Conservation (phyloP, 35 echinoderm and acorn worm genomes). For the Holothuria glaberrima region DNA sequence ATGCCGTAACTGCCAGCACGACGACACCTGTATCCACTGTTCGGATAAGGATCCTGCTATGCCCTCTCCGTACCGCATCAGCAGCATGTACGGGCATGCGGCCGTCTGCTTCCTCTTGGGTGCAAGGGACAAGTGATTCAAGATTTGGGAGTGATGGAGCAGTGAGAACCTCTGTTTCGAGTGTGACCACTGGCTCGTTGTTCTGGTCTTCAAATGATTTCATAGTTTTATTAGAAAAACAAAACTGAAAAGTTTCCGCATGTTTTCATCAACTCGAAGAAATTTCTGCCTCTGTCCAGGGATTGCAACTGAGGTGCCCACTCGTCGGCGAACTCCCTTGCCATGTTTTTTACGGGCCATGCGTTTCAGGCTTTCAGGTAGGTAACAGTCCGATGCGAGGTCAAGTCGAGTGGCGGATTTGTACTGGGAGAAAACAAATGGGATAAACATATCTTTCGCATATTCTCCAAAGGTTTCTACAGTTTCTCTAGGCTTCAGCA, state of each 20-base stretch:
- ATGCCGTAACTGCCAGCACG: slow-evolving; percentile 62
- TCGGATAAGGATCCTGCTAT: slow-evolving; percentile 47
- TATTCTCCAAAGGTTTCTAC: slow-evolving; percentile 66
- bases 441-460: slow-evolving; percentile 55
- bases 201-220: slow-evolving; percentile 47
- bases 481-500: slow-evolving; percentile 31
- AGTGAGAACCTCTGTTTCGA: slow-evolving; percentile 30
- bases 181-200: slow-evolving; percentile 33
- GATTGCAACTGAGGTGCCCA: slow-evolving; percentile 34
- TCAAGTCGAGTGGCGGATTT: slow-evolving; percentile 13
- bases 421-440: slow-evolving; percentile 14
- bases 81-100: slow-evolving; percentile 58
- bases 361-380: slow-evolving; percentile 52
- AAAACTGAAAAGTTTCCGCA: slow-evolving; percentile 63
- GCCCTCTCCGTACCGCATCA: slow-evolving; percentile 40
- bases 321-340: slow-evolving; percentile 60
- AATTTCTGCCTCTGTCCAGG: slow-evolving; percentile 62
- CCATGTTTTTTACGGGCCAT: slow-evolving; percentile 61
- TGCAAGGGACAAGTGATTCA: slow-evolving; percentile 52
- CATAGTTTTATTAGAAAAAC: background rate
- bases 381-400: slow-evolving; percentile 46
- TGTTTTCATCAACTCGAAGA: slow-evolving; percentile 68
- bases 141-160: slow-evolving; percentile 22
- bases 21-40: slow-evolving; percentile 67
- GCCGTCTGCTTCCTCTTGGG: slow-evolving; percentile 75